A percentile compares a stretch with the other conserved stretches of the same genome.
Conservation (phyloP, 2,888 invertebrate species). For the Bembecia ichneumoniformis region DNA sequence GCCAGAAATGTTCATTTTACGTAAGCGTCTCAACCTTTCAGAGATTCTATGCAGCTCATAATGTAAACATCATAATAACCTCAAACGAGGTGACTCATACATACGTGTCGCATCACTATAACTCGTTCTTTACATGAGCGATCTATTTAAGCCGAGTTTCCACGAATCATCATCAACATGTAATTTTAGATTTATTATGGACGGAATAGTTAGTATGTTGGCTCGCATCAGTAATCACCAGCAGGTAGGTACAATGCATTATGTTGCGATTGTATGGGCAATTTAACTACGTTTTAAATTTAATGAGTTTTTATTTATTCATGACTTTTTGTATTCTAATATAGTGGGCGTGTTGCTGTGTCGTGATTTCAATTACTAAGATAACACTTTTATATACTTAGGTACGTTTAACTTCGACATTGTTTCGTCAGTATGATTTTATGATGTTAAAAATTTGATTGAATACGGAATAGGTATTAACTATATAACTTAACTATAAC, state of each 20-base stretch:
- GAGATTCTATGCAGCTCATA: too few relatives aligned
- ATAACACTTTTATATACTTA: neutral
- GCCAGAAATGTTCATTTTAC: too few relatives aligned
- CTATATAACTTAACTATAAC: too few relatives aligned
- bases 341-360: conserved; percentile 30
- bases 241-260: conserved; percentile 12
- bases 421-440: too few relatives aligned
- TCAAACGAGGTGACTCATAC: neutral
- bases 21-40: too few relatives aligned
- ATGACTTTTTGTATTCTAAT: conserved; percentile 31
- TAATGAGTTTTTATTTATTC: conserved; percentile 59
- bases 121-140: neutral
- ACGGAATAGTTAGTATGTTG: conserved; percentile 35
- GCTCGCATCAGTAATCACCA: conserved; percentile 21
- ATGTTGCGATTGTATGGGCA: conserved; percentile 22
- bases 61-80: neutral
- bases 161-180: conserved; percentile 22
- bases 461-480: too few relatives aligned
- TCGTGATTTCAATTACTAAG: conserved; percentile 53
- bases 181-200: conserved; percentile 45
- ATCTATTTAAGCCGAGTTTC: conserved; percentile 22
- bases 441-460: too few relatives aligned
- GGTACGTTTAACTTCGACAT: too few relatives aligned
- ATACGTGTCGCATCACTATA: neutral
- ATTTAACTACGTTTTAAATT: conserved; percentile 30